Base-by-base conservation (phyloP, 2,888 invertebrate genomes). In the Cantharis rustica region DNA sequence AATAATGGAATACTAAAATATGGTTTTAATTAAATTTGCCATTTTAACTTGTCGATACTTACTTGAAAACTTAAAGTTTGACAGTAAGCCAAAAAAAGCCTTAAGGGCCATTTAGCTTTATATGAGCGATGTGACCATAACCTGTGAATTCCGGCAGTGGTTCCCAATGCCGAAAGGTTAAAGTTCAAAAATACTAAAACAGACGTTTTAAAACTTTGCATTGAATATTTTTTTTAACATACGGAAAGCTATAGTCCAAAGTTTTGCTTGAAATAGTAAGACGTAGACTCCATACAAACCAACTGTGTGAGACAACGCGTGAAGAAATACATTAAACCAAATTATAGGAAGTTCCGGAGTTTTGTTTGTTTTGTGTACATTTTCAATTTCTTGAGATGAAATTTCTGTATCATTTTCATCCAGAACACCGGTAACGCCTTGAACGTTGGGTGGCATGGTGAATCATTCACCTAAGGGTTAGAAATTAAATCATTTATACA, bases 71-170 rank as follows among this genome's bases (percentile, higher is more conserved):
- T 97, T 69, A 98, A 86, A 0, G 97, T 96, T 88, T 98, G 97
- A 89, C 95, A 94, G 69, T 95, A 82, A 62, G 94, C 91, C 76
- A 99, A 90, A 61, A 98, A 89, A 10, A 97, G 83, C 82, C 95
- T 90, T 4, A 98, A 90, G 0, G 97, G 98, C 91, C 94, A 93
- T 88, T 93, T 96, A 9, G 98, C 98, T 90, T 98, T 98, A 90
- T 98, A 99, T 0, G 98, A 93, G 84, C 95, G 93, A 89, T 99
- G 99, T 1, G 98, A 93, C 98, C 98, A 99, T 31, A 98, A 91
- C 83, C 99, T 91, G 89, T 99, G 99, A 3, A 97, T 97, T 23
- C 99, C 99, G 17, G 98, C 98, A 15, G 99, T 99, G 80, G 99
- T 96, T 16, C 99, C 98, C 78, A 98, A 88, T 10, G 95, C 93